Evolutionary conservation across 2,888 invertebrate genomes (phyloP), one percentile per base, ranked within the genome.

Genomic region (Mesopsocus fuscifrons): DNA sequence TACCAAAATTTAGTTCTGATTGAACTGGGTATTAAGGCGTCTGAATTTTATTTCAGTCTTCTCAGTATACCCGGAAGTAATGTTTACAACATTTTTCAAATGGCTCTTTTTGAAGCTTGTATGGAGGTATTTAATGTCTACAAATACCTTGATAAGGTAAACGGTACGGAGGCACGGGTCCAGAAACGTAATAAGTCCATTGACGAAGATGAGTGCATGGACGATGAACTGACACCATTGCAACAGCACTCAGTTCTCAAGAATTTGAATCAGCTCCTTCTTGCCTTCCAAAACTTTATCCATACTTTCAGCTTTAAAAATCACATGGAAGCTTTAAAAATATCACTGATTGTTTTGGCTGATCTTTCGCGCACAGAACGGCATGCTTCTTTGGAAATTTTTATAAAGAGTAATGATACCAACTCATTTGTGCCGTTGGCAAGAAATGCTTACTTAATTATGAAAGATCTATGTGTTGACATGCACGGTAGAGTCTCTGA

Each of bases 231-330:
- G 16, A 17, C 20, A 5, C n/a, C n/a, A 18, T 20, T 21, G 8
- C 38, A 38, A 21, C 38, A 38, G 38, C 16, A 38, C 6, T 13
- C n/a, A 18, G 38, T 38, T 5, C 18, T 38, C 4, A 38, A 38
- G 11, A 16, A 38, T 17, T 17, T 38, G 18, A 38, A 38, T 18
- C n/a, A n/a, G 15, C 20, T 38, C n/a, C 20, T 38, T 16, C 15
- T 13, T 5, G n/a, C 38, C 21, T 38, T 38, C n/a, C 16, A 20
- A 21, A 20, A 18, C 3, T 38, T 38, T 18, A 20, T 38, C 5
- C n/a, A 20, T 5, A 38, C 15, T 6, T 38, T 38, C 20, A 38
- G 38, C 11, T 38, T 38, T 38, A 20, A 38, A 38, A 38, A 20
- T 20, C 21, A 38, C n/a, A 9, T 21, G 21, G 38, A 38, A 11